Base-by-base conservation (phyloP, 37 sponge, comb jelly and placozoan species). In the Haliclona indistincta region DNA sequence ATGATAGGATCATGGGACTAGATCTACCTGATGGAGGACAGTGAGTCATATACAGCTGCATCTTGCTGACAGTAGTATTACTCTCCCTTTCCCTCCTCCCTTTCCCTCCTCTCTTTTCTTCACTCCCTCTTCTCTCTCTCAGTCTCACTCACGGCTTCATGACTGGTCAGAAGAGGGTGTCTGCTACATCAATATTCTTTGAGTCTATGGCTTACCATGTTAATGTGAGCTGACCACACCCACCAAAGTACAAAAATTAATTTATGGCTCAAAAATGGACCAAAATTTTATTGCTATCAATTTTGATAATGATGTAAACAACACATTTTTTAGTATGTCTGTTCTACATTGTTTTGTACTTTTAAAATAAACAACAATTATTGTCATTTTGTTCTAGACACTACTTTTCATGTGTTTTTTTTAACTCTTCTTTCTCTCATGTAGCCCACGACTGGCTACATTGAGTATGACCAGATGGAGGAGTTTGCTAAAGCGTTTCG, bases 11-110 rank as follows among this genome's bases (percentile, higher is more conserved):
- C 60, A 98, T 98, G 99, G 99, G 99, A 0, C 84, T 98, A 56
- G 93, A 98, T 64, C 81, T 98, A 1, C 99, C 99, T 38, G 91
- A 98, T 53, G 99, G 99, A 13, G 99, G 99, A 34, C 99, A 98
- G 91, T 91, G 37, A 85, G 91, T 86, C 7, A 5, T 34, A 40
- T 66, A 40, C 5, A 29, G 8, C 17, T 61, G 26, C 33, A 8
- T 61, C 33, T 61, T 23, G 28, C 11, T 11, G 63, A 20, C 33
- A 20, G 63, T 11, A 29, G 51, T 47, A 17, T 10, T 7, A 43
- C 15, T 47, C 36, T 54, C 56, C 33, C 2, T 70, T 29, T 52
- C 73, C 54, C 17, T 72, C 38, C 28, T 26, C 7, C 56, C 4
- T 38, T 54, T 54, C 8, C 56, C 4, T 4, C 44, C 43, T 2